A percentile compares a stretch with the other conserved stretches of the same genome.
Conservation (phyloP, 1,140 invertebrate species). For the Listronotus bonariensis region DNA sequence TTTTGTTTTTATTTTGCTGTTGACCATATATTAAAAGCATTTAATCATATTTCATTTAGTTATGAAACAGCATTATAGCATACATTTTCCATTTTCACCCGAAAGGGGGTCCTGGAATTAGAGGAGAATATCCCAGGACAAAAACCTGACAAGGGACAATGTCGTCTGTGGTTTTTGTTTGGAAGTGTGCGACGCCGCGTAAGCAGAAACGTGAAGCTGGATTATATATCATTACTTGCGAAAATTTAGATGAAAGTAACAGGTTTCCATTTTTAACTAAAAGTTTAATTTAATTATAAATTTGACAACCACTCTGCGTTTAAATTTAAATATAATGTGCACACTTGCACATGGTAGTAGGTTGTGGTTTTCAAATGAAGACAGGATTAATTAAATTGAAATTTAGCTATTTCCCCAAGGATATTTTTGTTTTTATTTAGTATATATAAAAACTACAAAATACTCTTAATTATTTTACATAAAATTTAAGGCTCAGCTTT, state of each 20-base stretch:
- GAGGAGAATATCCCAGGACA: constrained; percentile 3
- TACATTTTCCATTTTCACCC: constrained; percentile 29
- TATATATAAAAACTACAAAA: no score
- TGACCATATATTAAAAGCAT: constrained; percentile 19
- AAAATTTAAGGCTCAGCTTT: no score
- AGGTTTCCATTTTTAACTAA: no score
- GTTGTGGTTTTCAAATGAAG: no score
- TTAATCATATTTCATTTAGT: constrained; percentile 28
- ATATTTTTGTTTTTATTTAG: no score
- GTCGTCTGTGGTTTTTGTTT: constrained; percentile 17
- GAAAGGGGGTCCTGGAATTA: constrained; percentile 22
- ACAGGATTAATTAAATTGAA: no score
- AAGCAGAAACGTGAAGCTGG: constrained; percentile 24
- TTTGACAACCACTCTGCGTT: no score
- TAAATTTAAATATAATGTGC: no score
- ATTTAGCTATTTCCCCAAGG: no score
- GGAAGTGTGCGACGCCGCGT: constrained; percentile 10
- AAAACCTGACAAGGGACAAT: constrained; percentile 20
- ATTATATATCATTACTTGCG: constrained; percentile 17
- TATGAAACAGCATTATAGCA: constrained; percentile 18
- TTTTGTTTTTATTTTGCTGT: not conserved
- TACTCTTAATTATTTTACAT: no score
- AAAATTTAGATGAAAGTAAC: constrained; percentile 23
- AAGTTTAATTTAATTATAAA: no score
- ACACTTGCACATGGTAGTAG: no score